phyloP scores from a whole-genome alignment of 2,113 vertebrate species.

The Leptodactylus fuscus region DNA sequence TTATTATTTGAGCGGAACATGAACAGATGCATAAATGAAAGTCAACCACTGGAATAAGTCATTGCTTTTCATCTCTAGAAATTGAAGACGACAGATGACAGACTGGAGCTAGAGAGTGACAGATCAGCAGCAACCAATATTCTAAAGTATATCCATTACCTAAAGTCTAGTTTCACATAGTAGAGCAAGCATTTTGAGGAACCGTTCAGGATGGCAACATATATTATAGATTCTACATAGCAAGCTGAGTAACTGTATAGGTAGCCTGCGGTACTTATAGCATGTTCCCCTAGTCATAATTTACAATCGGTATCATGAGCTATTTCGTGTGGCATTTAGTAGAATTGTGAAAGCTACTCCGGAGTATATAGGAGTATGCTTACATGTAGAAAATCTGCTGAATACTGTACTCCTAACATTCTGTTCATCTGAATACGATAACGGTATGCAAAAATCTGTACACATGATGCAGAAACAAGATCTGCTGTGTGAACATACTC shows the following conservation, averaged over 20 bases:
- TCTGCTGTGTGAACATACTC: too few species aligned
- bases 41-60: too few species aligned
- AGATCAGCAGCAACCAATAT: too few species aligned
- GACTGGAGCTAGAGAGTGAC: not conserved
- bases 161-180: not conserved
- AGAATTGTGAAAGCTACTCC: not conserved
- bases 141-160: not conserved
- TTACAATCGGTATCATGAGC: not conserved
- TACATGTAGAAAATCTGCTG: not conserved
- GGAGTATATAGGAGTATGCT: not conserved
- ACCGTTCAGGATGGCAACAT: not conserved
- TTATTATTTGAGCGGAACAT: too few species aligned
- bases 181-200: not conserved
- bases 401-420: too few species aligned
- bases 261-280: too few species aligned
- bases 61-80: too few species aligned
- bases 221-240: not conserved
- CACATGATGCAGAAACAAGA: too few species aligned
- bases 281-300: not conserved
- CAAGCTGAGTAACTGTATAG: not conserved
- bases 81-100: too few species aligned
- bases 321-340: not conserved
- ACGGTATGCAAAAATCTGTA: too few species aligned
- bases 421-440: too few species aligned
- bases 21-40: too few species aligned